These are phyloP conservation scores for Alligator sinensis DNA, from an alignment of 2,113 vertebrate genomes.

Conservation along the genomic window DNA sequence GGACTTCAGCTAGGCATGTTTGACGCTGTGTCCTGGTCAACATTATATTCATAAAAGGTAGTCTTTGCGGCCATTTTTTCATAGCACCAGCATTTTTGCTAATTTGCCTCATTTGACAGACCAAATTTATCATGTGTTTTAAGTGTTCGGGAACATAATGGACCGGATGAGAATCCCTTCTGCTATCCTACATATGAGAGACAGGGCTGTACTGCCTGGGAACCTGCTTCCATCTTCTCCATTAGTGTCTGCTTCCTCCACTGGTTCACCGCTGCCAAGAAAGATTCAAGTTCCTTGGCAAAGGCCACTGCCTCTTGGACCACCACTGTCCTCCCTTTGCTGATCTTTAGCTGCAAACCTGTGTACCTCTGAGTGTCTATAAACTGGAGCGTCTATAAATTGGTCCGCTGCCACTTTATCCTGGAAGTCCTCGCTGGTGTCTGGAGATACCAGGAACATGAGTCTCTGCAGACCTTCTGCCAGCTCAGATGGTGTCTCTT, in stretches of 20 bases:
- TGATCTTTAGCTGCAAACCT: background rate
- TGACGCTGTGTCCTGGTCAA: no score
- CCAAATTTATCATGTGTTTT: no score
- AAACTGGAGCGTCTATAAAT: background rate
- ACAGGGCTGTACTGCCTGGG: no score
- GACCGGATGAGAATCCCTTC: no score
- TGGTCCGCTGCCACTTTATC: constrained; percentile 16
- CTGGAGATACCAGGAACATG: constrained; percentile 42
- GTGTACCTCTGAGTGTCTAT: background rate
- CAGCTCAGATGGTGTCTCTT: constrained; percentile 52
- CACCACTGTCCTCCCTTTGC: background rate
- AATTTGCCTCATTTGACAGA: no score
- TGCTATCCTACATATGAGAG: no score
- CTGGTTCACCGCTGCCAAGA: background rate
- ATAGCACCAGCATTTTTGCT: no score
- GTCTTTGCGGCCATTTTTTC: no score
- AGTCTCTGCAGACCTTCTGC: background rate
- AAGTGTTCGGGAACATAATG: no score
- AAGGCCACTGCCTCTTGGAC: background rate
- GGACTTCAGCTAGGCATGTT: no score
- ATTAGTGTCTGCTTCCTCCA: fast-evolving
- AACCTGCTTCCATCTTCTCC: background rate
- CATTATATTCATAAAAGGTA: no score
- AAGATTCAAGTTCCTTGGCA: background rate
- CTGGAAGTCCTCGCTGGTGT: constrained; percentile 6